phyloP scores from a whole-genome alignment of 2,113 vertebrate species.

The Chloropsis cyanopogon region DNA sequence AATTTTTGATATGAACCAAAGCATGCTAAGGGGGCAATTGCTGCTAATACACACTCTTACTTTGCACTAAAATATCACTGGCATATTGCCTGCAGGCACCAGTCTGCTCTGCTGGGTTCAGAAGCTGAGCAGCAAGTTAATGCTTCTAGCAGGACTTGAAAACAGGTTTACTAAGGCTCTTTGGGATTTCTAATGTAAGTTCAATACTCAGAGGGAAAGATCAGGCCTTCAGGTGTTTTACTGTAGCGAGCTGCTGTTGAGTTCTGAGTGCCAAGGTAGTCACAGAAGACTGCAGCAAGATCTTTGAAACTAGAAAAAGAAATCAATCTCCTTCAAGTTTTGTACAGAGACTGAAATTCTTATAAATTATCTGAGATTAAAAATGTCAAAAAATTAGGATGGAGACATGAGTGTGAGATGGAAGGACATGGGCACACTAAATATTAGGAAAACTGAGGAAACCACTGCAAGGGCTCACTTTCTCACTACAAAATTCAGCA shows the following conservation, averaged over 20 bases:
- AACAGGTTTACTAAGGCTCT: neutral
- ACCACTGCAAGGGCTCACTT: neutral
- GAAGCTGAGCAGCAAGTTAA: neutral
- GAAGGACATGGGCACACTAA: neutral
- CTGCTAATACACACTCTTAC: neutral
- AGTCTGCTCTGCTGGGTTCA: neutral
- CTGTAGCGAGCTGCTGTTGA: rapidly evolving
- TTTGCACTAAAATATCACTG: neutral
- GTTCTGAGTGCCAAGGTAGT: neutral
- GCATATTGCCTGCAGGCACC: neutral
- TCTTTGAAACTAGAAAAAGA: neutral
- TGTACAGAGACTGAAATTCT: neutral
- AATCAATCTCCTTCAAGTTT: neutral
- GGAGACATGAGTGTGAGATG: neutral
- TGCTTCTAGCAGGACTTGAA: neutral
- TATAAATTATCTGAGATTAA: neutral
- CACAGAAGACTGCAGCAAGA: neutral
- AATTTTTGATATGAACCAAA: neutral
- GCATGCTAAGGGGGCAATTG: neutral
- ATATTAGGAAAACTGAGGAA: neutral
- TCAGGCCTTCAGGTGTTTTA: neutral
- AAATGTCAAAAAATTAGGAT: neutral
- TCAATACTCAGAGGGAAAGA: neutral
- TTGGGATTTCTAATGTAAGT: neutral
- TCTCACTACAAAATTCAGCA: neutral